phyloP scores from a whole-genome alignment of 2,797 vertebrate species.

The Sebastes elongatus region DNA sequence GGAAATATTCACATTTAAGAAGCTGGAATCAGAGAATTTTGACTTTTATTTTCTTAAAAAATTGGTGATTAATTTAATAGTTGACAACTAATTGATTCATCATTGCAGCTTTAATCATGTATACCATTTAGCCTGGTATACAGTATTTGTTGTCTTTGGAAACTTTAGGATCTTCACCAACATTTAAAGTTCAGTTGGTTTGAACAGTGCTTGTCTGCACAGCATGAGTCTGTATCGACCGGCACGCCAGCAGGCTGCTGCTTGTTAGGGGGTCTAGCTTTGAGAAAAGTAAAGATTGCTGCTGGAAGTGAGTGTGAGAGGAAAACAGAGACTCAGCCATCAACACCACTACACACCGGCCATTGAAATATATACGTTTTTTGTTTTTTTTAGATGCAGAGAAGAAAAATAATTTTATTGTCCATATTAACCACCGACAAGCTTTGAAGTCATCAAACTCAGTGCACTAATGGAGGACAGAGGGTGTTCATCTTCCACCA shows the following conservation, averaged over 20 bases:
- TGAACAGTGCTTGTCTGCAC: not conserved
- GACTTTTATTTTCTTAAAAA: no score
- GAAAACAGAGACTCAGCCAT: not conserved
- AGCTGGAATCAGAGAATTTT: no score
- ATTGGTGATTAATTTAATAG: no score
- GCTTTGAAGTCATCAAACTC: not conserved
- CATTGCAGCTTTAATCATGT: no score
- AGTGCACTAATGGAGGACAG: not conserved
- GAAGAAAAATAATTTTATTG: not conserved
- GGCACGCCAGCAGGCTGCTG: not conserved
- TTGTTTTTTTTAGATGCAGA: not conserved
- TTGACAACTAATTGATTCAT: no score
- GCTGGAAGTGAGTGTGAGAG: not conserved
- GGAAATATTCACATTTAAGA: no score
- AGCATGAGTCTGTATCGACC: not conserved
- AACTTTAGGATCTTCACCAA: not conserved
- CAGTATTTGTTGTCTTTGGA: not conserved
- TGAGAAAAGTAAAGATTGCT: not conserved
- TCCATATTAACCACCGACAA: not conserved
- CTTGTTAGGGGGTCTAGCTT: not conserved
- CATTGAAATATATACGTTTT: not conserved
- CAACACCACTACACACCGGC: not conserved
- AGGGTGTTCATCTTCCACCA: not conserved
- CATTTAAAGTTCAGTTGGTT: not conserved
- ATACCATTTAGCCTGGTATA: not conserved